These are phyloP conservation scores for Cygnus buccinator DNA, from an alignment of 2,113 vertebrate species.

Conservation along the genomic window DNA sequence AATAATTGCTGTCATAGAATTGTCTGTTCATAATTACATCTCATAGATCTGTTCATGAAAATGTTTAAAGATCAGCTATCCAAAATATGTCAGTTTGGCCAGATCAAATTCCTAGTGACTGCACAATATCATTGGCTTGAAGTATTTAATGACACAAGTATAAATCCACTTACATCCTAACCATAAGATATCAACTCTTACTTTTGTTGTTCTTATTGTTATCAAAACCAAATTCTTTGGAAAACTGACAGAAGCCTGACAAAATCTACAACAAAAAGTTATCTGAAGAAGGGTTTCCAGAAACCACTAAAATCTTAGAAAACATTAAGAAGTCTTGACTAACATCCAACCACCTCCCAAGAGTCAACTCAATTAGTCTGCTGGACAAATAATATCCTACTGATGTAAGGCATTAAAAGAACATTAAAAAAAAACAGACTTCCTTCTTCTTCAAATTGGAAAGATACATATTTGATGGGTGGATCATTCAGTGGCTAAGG, in stretches of 20 bases:
- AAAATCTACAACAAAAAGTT: not conserved
- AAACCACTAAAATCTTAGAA: not conserved
- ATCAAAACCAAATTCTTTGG: not conserved
- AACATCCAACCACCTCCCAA: not conserved
- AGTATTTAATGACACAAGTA: not conserved
- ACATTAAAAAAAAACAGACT: not conserved
- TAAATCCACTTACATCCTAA: fast-evolving
- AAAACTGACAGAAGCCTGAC: not conserved
- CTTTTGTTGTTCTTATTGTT: not conserved
- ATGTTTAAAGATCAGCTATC: not conserved
- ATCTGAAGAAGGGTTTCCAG: not conserved
- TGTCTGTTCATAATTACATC: not conserved
- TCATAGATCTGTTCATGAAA: not conserved
- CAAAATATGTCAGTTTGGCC: not conserved
- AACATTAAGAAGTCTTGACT: not conserved
- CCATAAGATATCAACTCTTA: not conserved
- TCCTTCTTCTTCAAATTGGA: not conserved
- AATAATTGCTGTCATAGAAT: not conserved
- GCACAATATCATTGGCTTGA: not conserved
- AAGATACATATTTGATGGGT: too few relatives aligned
- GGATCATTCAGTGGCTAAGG: too few relatives aligned
- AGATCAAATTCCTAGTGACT: not conserved
- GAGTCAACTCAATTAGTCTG: not conserved
- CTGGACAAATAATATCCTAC: not conserved
- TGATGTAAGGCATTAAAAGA: not conserved